Evolutionary conservation across 2,888 invertebrate genomes (phyloP), one percentile per base, ranked within the genome.

Genomic region (Synergus laeviventris): DNA sequence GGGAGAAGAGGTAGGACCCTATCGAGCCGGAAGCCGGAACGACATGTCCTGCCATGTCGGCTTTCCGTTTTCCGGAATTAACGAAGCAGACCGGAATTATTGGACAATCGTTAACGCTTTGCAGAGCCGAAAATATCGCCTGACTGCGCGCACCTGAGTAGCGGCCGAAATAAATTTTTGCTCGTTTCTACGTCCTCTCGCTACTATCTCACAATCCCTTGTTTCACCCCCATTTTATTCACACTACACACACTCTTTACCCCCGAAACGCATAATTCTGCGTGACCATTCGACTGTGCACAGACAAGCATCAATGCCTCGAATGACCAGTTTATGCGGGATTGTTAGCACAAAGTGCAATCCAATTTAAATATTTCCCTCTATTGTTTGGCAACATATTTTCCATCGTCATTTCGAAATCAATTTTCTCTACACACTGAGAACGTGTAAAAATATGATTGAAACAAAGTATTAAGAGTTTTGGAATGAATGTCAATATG

Each of bases 1-100:
- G 64, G 78, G 76, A 31, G 78, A 77, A 75, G 60, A 76, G 78
- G 78, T n/a, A 36, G 70, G 70, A 14, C 49, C n/a, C 60, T 74
- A 59, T 56, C 74, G 38, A 18, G 16, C 56, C 38, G 60, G 74
- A 60, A 74, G 56, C 12, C 60, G 74, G 56, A 59, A 60, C 59
- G 60, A 60, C 59, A 42, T 42, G 54, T 59, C 74, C 38, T 42
- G 39, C 39, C 24, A 74, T 56, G 74, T 39, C 31, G 74, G 60
- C 59, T 56, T 59, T 74, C 74, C 59, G 60, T 74, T 74, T 59
- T 59, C 49, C 59, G 39, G 59, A 60, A 74, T 74, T 74, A 74
- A 70, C 70, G 70, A 70, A 70, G 70, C 70, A 49, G 24, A 24
- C 49, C 49, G 74, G 54, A 74, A 74, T 74, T 74, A 74, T 74